phyloP scores from a whole-genome alignment of 2,888 invertebrate genomes.

The Lithophane leautieri region DNA sequence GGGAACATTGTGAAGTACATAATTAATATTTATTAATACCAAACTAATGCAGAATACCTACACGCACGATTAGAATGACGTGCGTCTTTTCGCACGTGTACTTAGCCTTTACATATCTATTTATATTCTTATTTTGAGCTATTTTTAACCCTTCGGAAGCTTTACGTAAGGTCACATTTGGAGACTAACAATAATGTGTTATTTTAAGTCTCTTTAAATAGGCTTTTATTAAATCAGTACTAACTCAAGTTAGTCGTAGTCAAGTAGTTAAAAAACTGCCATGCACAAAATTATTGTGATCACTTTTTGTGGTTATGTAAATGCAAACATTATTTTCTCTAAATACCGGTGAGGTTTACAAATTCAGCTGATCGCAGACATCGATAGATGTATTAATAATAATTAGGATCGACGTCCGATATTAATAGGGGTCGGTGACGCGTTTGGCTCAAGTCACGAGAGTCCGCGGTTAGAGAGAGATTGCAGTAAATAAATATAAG shows the following conservation, averaged over 20 bases:
- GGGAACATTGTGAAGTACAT: too few relatives aligned
- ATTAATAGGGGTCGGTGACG: constrained; percentile 79
- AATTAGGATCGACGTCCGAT: constrained; percentile 80
- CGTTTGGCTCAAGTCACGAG: constrained; percentile 55
- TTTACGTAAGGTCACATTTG: background rate
- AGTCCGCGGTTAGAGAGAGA: constrained; percentile 30
- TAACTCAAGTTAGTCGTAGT: background rate
- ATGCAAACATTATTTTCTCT: constrained; percentile 20
- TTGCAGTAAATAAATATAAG: background rate
- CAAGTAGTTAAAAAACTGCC: background rate
- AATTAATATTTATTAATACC: too few relatives aligned
- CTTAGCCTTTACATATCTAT: background rate
- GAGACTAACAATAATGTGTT: background rate
- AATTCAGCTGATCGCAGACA: constrained; percentile 76
- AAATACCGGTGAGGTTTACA: constrained; percentile 55
- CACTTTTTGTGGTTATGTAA: background rate
- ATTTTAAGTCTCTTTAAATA: background rate
- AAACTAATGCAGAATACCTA: background rate
- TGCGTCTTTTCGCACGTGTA: constrained; percentile 4
- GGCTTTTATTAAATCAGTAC: background rate
- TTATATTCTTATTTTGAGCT: background rate
- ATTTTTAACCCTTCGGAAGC: background rate
- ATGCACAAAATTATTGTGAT: background rate
- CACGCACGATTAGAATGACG: background rate
- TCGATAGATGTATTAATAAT: constrained; percentile 79